Conservation (phyloP, 2,113 vertebrate species). For the Scortum barcoo region DNA sequence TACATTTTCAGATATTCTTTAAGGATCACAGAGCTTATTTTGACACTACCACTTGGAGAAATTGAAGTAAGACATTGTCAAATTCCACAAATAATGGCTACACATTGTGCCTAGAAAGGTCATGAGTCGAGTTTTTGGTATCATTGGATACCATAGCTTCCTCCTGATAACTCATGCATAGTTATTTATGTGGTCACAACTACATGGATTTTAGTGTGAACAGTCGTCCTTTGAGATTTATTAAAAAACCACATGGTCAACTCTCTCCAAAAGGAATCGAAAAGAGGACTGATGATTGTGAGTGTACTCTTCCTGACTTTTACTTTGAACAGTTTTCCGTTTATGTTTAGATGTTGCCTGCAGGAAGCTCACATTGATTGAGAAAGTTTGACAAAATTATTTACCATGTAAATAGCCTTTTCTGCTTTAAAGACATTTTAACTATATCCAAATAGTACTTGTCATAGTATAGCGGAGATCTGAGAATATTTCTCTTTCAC, state of each 20-base stretch:
- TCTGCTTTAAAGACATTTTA: constrained; percentile 50
- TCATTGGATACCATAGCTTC: too few species aligned
- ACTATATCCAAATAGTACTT: background rate
- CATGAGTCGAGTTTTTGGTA: background rate
- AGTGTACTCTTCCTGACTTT: constrained; percentile 21
- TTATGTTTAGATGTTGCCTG: constrained; percentile 26
- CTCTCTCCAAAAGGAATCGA: background rate
- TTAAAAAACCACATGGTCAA: background rate
- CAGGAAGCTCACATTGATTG: constrained; percentile 32
- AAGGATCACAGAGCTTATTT: background rate
- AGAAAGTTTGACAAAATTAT: constrained; percentile 53
- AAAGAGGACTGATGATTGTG: background rate
- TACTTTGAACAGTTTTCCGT: constrained; percentile 20
- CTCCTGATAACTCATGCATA: background rate
- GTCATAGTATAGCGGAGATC: constrained; percentile 1
- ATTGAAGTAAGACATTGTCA: background rate
- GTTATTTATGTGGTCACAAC: background rate
- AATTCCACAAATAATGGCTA: background rate
- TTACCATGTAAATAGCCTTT: constrained; percentile 69
- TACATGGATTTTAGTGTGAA: background rate
- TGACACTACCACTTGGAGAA: background rate
- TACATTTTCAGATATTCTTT: background rate
- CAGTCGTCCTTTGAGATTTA: background rate
- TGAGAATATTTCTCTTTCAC: constrained; percentile 45
- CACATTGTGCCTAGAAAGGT: background rate